Conservation (phyloP, 2,888 invertebrate genomes). For the Kuschelorhynchus macadamiae region DNA sequence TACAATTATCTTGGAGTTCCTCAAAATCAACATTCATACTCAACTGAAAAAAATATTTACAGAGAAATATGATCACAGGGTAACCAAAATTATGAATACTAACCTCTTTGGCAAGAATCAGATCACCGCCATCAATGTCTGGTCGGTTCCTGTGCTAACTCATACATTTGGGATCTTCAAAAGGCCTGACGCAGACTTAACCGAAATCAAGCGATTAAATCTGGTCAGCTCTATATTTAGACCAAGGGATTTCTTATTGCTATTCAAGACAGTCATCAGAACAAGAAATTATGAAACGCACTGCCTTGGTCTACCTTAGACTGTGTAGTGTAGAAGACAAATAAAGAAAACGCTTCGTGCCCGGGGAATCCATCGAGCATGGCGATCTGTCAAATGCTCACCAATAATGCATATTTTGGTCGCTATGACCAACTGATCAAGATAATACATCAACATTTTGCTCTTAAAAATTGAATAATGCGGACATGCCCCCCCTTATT, state of each 20-base stretch:
- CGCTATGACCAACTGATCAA: neutral
- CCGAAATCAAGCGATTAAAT: neutral
- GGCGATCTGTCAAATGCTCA: conserved; percentile 9
- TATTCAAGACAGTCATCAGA: no score
- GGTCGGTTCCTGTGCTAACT: conserved; percentile 2
- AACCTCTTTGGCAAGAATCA: neutral
- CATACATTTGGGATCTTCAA: neutral
- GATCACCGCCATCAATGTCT: neutral
- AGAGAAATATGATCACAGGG: conserved; percentile 8
- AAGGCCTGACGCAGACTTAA: neutral
- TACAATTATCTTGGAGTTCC: neutral
- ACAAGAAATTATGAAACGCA: no score
- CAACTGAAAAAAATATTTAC: conserved; percentile 10
- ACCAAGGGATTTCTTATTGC: no score
- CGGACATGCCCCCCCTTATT: neutral
- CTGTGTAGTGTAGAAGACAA: neutral
- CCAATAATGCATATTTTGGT: conserved; percentile 13
- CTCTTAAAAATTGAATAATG: neutral
- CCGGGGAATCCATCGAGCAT: conserved; percentile 6
- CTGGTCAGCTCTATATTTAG: no score
- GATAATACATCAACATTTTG: neutral
- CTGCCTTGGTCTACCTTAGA: neutral
- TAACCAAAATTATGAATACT: neutral
- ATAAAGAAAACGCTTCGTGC: neutral
- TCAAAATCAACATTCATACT: conserved; percentile 6